Percentiles rank a stretch among this genome's conserved stretches.
These are phyloP conservation scores for Gonioctena quinquepunctata DNA, from an alignment of 1,140 invertebrate genomes.

Conservation along the genomic window DNA sequence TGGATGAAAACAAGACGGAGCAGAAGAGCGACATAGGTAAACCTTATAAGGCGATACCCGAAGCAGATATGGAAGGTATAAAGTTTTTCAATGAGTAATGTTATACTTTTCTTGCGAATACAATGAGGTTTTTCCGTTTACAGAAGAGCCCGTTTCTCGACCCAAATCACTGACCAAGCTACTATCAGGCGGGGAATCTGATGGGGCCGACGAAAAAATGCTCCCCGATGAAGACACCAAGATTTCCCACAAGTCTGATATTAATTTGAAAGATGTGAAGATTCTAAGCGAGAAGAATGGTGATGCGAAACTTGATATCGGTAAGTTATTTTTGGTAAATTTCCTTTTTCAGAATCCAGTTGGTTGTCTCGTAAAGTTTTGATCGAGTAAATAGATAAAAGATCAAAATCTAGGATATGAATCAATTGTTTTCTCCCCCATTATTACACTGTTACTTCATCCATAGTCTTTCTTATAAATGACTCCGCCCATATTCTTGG, in stretches of 20 bases:
- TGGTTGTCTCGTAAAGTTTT: too few relatives aligned
- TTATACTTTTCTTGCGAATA: conserved; percentile 52
- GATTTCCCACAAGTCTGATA: conserved; percentile 59
- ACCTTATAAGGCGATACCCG: conserved; percentile 64
- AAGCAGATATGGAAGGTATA: conserved; percentile 61
- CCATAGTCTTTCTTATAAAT: too few relatives aligned
- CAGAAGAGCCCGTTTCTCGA: conserved; percentile 54
- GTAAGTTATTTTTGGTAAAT: conserved; percentile 56
- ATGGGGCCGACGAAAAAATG: conserved; percentile 71
- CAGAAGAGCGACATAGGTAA: conserved; percentile 27
- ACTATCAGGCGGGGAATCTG: conserved; percentile 41
- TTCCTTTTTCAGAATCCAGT: background rate
- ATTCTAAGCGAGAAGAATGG: conserved; percentile 77
- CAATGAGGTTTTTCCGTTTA: background rate
- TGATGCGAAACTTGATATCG: conserved; percentile 84
- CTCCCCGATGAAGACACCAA: conserved; percentile 66
- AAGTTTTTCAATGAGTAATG: conserved; percentile 28
- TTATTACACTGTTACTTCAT: too few relatives aligned
- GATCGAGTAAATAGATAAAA: too few relatives aligned
- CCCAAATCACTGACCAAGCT: conserved; percentile 41
- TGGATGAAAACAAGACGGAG: conserved; percentile 11
- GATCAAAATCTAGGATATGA: too few relatives aligned
- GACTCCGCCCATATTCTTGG: too few relatives aligned
- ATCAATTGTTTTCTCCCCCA: too few relatives aligned
- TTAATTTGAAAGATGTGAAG: conserved; percentile 66